Evolutionary conservation across 2,797 vertebrate species (phyloP).

Genomic region (Lycodopsis pacificus): DNA sequence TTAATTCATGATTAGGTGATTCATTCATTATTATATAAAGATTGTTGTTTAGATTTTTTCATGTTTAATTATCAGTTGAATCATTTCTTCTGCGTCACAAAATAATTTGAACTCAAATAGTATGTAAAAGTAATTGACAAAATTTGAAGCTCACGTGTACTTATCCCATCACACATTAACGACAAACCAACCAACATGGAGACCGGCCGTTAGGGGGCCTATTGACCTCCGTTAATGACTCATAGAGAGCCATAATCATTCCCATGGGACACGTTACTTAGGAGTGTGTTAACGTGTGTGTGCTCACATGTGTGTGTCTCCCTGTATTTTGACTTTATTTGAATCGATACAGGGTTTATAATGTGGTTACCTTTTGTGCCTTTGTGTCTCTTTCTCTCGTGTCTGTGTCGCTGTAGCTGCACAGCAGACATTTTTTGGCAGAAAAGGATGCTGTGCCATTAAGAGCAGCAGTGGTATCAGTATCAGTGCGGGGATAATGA

Average conservation of each 20-base stretch:
- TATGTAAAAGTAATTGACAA: background rate
- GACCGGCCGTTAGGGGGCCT: constrained; percentile 67
- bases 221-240: constrained; percentile 73
- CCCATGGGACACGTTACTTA: constrained; percentile 59
- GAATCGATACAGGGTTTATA: constrained; percentile 39
- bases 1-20: background rate
- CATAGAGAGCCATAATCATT: constrained; percentile 61
- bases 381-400: constrained; percentile 42
- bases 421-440: constrained; percentile 8
- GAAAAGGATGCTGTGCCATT: constrained; percentile 49
- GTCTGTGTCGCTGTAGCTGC: constrained; percentile 8
- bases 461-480: constrained; percentile 51
- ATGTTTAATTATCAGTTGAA: background rate
- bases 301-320: constrained; percentile 19
- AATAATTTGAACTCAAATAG: background rate
- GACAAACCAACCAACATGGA: constrained; percentile 62
- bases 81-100: too few species aligned
- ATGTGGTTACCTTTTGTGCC: constrained; percentile 30
- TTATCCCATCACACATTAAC: constrained; percentile 62
- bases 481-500: constrained; percentile 74
- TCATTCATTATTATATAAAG: background rate
- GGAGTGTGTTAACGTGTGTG: constrained; percentile 27
- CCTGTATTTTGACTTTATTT: constrained; percentile 39
- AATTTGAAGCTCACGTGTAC: constrained; percentile 30
- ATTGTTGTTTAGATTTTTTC: background rate